phyloP scores from a whole-genome alignment of 2,797 vertebrate species.

The Distichodus sexfasciatus region DNA sequence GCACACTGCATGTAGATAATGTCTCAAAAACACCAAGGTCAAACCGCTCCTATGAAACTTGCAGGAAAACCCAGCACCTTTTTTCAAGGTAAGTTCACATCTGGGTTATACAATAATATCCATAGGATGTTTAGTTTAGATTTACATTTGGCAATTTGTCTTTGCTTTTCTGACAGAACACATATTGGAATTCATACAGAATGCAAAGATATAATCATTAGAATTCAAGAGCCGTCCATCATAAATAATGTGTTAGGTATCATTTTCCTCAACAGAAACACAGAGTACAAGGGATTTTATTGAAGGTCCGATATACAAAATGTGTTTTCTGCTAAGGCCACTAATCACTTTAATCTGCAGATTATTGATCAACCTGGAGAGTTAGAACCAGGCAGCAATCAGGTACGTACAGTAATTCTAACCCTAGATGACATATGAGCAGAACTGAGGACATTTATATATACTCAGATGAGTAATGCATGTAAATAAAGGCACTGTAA shows the following conservation, averaged over 20 bases:
- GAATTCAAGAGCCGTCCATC: background rate
- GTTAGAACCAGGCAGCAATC: conserved; percentile 29
- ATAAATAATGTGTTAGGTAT: background rate
- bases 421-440: background rate
- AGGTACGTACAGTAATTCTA: conserved; percentile 12
- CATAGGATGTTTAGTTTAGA: background rate
- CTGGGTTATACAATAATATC: no score
- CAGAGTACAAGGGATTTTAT: background rate
- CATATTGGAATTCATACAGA: background rate
- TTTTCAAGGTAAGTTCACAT: no score
- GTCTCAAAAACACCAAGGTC: no score
- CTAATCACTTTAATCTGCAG: conserved; percentile 30
- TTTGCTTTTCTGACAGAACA: background rate
- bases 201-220: background rate
- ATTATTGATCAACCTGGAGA: conserved; percentile 46
- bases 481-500: conserved; percentile 22
- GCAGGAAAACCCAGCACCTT: no score
- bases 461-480: background rate
- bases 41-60: no score
- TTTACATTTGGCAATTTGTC: background rate
- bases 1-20: no score
- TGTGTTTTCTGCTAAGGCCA: conserved; percentile 27
- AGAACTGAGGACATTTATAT: background rate
- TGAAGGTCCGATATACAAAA: background rate
- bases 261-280: background rate